These are phyloP conservation scores for Tupaia tana DNA, from an alignment of 2,113 vertebrate genomes.

Conservation along the genomic window DNA sequence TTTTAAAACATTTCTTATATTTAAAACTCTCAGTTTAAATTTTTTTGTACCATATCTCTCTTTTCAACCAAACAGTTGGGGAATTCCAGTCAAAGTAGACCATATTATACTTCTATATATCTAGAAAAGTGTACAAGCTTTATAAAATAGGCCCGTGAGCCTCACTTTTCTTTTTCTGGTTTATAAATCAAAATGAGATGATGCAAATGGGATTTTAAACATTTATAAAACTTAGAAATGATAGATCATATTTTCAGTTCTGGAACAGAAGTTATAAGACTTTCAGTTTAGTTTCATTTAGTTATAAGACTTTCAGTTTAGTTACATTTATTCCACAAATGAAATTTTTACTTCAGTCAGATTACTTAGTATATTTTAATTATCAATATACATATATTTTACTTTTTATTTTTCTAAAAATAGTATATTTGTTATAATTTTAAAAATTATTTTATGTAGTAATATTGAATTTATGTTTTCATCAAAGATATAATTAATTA, in stretches of 20 bases:
- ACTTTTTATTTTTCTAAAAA: background rate
- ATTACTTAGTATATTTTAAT: background rate
- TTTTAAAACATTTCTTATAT: background rate
- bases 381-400: background rate
- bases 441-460: background rate
- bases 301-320: background rate
- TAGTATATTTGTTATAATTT: background rate
- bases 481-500: background rate
- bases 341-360: background rate
- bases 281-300: background rate
- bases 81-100: background rate
- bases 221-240: slow-evolving; percentile 33
- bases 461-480: background rate
- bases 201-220: slow-evolving; percentile 44
- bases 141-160: background rate
- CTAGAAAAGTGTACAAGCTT: background rate
- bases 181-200: slow-evolving; percentile 60
- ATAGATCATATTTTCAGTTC: background rate
- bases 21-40: background rate
- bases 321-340: background rate
- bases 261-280: background rate
- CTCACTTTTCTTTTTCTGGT: slow-evolving; percentile 8
- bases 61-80: background rate
- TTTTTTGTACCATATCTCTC: background rate
- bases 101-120: background rate